Evolutionary conservation across 30 jellyfish, hydroid and myxozoan species (phyloP), one percentile per base, ranked within the genome.

Genomic region (Aurelia sp.): DNA sequence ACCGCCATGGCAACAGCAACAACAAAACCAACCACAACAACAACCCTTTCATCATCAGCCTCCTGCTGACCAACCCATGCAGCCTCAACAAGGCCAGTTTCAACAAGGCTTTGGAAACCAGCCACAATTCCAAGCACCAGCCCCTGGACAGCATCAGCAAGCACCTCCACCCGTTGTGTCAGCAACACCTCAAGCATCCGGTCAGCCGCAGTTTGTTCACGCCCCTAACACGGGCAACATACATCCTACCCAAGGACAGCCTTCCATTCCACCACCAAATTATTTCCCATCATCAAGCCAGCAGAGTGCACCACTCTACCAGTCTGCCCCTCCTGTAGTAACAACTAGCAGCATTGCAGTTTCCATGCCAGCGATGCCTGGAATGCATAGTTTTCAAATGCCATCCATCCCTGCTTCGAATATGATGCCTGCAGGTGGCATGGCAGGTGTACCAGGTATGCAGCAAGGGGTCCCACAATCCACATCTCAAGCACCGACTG

Each of bases 281-380:
- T 64, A 64, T 47, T 64, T 64, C 41, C 44, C 75, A 17, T 13
- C 75, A 16, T 47, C 35, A 17, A 64, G 21, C 44, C 75, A 64
- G 21, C 86, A 71, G 44, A 21, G 52, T 20, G 67, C 55, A 30
- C 15, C 52, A 21, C 61, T 20, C 31, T 21, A 52, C 57, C 86
- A 71, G 22, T 33, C 86, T 52, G 59, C 86, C 21, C 72, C 74
- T 15, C 86, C 86, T 10, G 86, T 27, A 9, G 71, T 53, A 13
- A 33, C 86, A 8, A 40, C 86, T 5, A 75, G 74, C 44, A 75
- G 74, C 38, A 47, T 55, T 51, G 74, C 86, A 24, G 71, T 75
- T 9, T 75, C 86, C 67, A 75, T 75, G 58, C 86, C 86, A 24
- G 15, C 86, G 19, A 60, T 75, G 20, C 86, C 86, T n/a, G 86